Percentiles rank a stretch among this genome's conserved stretches.
These are phyloP conservation scores for Tryphoninae sp. DNA, from an alignment of 2,888 invertebrate genomes.

Conservation along the genomic window DNA sequence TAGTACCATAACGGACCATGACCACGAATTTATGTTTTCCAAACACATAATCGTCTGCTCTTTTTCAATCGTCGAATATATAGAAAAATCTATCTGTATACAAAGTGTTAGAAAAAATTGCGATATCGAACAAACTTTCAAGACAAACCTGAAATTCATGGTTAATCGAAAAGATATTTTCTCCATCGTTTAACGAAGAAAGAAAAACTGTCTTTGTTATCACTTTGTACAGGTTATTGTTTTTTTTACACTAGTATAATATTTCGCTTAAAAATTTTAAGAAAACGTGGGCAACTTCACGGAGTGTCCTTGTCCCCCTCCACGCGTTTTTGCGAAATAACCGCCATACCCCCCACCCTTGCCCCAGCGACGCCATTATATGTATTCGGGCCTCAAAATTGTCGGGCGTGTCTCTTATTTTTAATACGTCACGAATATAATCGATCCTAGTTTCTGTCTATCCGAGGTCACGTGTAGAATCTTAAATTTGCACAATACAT, in stretches of 20 bases:
- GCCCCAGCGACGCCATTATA: neutral
- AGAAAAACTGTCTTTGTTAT: neutral
- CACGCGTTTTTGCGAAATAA: neutral
- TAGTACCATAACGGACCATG: conserved; percentile 3
- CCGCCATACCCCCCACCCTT: neutral
- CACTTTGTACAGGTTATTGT: neutral
- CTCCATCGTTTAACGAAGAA: neutral
- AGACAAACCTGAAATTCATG: neutral
- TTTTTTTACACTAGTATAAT: no score
- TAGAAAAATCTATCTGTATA: neutral
- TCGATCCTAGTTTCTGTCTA: conserved; percentile 43
- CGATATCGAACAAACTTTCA: conserved; percentile 9
- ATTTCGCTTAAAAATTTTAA: no score
- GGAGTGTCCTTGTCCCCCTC: neutral
- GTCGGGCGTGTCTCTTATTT: conserved; percentile 55
- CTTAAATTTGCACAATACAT: neutral
- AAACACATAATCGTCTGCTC: neutral
- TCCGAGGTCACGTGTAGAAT: conserved; percentile 52
- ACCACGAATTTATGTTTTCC: conserved; percentile 21
- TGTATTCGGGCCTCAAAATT: conserved; percentile 44
- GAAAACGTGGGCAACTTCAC: neutral
- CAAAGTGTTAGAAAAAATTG: neutral
- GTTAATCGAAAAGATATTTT: neutral
- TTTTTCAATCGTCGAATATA: neutral
- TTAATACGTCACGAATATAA: conserved; percentile 56